phyloP scores from a whole-genome alignment of 2,797 vertebrate genomes.

The Bradypodion pumilum region DNA sequence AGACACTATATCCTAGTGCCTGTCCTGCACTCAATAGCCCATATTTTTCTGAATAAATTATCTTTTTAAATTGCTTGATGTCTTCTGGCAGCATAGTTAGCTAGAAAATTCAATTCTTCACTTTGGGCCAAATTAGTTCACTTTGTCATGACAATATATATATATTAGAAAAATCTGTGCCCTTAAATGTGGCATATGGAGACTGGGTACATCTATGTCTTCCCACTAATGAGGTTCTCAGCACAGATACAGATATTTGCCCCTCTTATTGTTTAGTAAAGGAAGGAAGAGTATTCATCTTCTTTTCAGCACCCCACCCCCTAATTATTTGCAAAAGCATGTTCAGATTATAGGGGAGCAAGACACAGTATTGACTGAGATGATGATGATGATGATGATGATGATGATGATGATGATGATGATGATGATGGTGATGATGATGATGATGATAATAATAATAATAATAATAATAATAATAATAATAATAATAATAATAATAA shows the following conservation, averaged over 20 bases:
- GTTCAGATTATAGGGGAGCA: background rate
- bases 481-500: too few species aligned
- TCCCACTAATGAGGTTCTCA: background rate
- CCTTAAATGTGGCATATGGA: background rate
- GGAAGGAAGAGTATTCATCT: too few species aligned
- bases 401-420: too few species aligned
- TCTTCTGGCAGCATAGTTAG: background rate
- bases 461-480: too few species aligned
- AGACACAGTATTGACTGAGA: background rate
- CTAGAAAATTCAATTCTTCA: background rate
- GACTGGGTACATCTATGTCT: background rate
- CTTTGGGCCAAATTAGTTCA: background rate
- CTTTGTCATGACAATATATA: too few species aligned
- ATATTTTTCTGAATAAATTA: background rate
- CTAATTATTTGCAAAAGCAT: background rate
- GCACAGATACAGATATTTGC: background rate
- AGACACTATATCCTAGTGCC: background rate
- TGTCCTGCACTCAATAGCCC: background rate
- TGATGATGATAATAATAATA: too few species aligned
- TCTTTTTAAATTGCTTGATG: background rate
- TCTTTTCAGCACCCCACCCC: too few species aligned
- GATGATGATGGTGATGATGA: too few species aligned
- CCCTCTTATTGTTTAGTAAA: too few species aligned
- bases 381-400: too few species aligned
- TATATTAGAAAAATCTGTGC: background rate